Base-by-base conservation (phyloP, 64 coral and sea anemone genomes). In the Stylophora pistillata region DNA sequence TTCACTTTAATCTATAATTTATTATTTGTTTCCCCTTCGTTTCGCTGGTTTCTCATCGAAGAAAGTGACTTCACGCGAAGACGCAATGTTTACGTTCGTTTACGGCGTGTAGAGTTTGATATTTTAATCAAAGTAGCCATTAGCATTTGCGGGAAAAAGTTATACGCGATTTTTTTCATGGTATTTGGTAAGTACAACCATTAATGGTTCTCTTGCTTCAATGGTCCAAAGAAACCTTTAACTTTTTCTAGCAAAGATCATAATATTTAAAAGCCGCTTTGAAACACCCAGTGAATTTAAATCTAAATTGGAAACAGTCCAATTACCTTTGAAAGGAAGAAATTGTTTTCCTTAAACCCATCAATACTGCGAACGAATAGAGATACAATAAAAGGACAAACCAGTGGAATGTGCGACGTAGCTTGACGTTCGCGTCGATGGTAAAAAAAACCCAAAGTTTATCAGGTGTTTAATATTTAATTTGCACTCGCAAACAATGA, bases 181-280 rank as follows among this genome's bases (percentile, higher is more conserved):
- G 69, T 28, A 27, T 5, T 41, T 13, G 80, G 60, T 69, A 12
- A 53, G 60, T 84, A 16, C 5, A 27, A 27, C 61, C 27, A 25
- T 84, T 26, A 15, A 66, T n/a, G 20, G 18, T 62, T 5, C 26
- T 25, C 12, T 21, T 68, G 9, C 47, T 53, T 37, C 17, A 70
- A 26, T 84, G 61, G 16, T 68, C 34, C 62, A 84, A 66, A 63
- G 53, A 78, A 78, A 78, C 75, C 75, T 82, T 84, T 82, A 37
- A 12, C 61, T 82, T 61, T 1, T 32, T 13, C 25, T 30, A 27
- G n/a, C 12, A 3, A 13, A n/a, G 13, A 31, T 52, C 4, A 60
- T 9, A 60, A 7, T 10, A 10, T 68, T 11, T 68, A 25, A 68
- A 68, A 68, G 23, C 21, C 64, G 21, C 64, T 25, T 68, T 11